phyloP scores from a whole-genome alignment of 2,797 vertebrate species.

The Melanotaenia parkinsoni region DNA sequence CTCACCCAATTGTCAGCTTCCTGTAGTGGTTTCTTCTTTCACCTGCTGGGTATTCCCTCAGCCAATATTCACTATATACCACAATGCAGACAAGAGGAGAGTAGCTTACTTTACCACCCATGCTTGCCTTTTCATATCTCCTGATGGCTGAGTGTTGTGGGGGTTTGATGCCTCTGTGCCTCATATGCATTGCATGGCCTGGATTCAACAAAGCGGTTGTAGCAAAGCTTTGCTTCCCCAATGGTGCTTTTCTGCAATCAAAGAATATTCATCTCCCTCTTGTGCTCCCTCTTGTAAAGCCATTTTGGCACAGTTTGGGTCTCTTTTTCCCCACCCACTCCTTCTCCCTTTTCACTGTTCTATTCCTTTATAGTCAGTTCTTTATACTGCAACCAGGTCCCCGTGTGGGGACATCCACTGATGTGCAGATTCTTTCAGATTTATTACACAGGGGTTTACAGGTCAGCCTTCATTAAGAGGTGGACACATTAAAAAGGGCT shows the following conservation, averaged over 20 bases:
- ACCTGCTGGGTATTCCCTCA: conserved; percentile 37
- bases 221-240: conserved; percentile 70
- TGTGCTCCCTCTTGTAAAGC: conserved; percentile 57
- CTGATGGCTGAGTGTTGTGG: conserved; percentile 65
- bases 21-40: conserved; percentile 44
- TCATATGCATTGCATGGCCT: conserved; percentile 64
- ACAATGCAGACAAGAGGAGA: conserved; percentile 36
- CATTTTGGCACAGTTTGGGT: conserved; percentile 66
- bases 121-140: conserved; percentile 65
- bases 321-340: conserved; percentile 41
- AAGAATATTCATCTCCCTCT: conserved; percentile 71
- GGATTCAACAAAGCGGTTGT: conserved; percentile 73
- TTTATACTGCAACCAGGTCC: conserved; percentile 40
- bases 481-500: conserved; percentile 66
- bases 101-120: conserved; percentile 44
- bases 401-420: conserved; percentile 37
- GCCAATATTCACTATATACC: conserved; percentile 48
- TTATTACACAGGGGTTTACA: conserved; percentile 59
- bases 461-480: conserved; percentile 75
- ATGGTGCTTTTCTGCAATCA: conserved; percentile 73
- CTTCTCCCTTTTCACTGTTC: conserved; percentile 39
- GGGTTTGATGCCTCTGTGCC: conserved; percentile 60
- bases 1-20: conserved; percentile 43
- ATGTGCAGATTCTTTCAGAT: conserved; percentile 57
- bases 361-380: conserved; percentile 26